These are phyloP conservation scores for Phaenicophaeus curvirostris DNA, from an alignment of 2,797 vertebrate species.

Conservation along the genomic window DNA sequence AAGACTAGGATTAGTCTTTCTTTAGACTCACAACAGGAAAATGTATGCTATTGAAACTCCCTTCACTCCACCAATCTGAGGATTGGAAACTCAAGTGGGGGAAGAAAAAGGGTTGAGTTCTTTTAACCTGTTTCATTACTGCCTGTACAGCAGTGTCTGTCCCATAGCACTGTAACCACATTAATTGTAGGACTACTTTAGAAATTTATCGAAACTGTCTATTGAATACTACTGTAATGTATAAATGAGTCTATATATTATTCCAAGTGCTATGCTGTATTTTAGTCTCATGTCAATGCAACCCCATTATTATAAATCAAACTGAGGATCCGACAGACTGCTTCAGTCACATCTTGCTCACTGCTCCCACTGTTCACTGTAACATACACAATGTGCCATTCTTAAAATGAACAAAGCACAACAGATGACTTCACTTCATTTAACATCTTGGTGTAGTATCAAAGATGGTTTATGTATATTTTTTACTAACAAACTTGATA, in stretches of 20 bases:
- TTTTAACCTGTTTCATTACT: not conserved
- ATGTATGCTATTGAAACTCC: not conserved
- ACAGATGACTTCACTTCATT: not conserved
- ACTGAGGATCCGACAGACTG: not conserved
- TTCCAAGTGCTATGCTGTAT: constrained; percentile 27
- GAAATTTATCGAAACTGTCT: constrained; percentile 14
- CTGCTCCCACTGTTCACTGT: not conserved
- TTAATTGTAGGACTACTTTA: not conserved
- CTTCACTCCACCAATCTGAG: not conserved
- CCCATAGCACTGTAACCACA: not conserved
- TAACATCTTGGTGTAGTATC: not conserved
- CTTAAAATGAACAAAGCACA: not conserved
- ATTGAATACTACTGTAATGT: not conserved
- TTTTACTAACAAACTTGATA: constrained; percentile 1
- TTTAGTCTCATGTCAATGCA: constrained; percentile 40
- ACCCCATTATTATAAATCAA: constrained; percentile 40
- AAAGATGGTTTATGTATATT: not conserved
- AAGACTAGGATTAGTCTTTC: constrained; percentile 6
- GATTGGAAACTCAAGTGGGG: not conserved
- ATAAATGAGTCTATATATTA: constrained; percentile 24
- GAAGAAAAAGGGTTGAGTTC: not conserved
- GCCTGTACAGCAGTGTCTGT: not conserved
- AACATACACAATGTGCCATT: not conserved
- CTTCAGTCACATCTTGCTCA: constrained; percentile 6
- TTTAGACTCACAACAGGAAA: not conserved